phyloP scores from a whole-genome alignment of 2,888 invertebrate species.

The Stenolophus ochropezus region DNA sequence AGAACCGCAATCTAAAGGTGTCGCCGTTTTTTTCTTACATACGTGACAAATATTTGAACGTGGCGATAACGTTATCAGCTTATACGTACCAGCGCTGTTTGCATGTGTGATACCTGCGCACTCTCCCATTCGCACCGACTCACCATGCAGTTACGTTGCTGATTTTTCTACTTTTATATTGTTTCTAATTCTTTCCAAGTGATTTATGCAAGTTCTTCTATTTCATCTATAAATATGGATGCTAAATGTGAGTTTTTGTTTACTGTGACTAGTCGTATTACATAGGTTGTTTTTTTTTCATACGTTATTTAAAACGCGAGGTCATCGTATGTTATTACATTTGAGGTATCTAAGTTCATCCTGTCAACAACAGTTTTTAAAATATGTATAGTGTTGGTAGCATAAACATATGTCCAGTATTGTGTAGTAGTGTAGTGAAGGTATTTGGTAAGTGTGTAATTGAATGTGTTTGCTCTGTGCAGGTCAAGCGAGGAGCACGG shows the following conservation, averaged over 20 bases:
- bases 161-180: not conserved
- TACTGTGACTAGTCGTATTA: not conserved
- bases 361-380: too few relatives aligned
- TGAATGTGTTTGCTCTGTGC: conserved; percentile 58
- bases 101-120: conserved; percentile 46
- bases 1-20: conserved; percentile 33
- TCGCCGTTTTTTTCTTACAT: conserved; percentile 43
- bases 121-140: conserved; percentile 7
- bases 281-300: too few relatives aligned
- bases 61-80: conserved; percentile 55
- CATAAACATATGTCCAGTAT: too few relatives aligned
- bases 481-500: conserved; percentile 76
- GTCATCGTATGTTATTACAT: too few relatives aligned
- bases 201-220: not conserved
- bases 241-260: conserved; percentile 9
- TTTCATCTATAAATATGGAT: conserved; percentile 11
- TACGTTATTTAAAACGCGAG: too few relatives aligned
- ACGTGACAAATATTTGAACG: conserved; percentile 60
- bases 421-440: too few relatives aligned
- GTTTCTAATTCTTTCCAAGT: not conserved
- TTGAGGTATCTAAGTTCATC: too few relatives aligned
- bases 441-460: not conserved
- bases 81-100: conserved; percentile 37
- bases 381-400: too few relatives aligned
- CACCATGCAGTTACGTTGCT: not conserved